Conservation (phyloP, 53 echinoderm and acorn worm genomes). For the Patiria pectinifera region DNA sequence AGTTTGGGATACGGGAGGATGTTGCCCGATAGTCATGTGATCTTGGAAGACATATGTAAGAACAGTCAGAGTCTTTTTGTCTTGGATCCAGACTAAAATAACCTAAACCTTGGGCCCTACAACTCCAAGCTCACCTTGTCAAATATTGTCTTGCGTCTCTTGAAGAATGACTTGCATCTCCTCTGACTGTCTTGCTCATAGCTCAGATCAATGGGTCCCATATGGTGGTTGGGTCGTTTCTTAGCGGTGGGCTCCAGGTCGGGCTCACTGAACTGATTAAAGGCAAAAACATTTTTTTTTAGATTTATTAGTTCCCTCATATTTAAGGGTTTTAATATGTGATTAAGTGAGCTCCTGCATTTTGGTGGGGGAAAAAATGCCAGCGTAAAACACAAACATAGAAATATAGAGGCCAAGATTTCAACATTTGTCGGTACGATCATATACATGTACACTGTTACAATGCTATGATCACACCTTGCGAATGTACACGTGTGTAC, state of each 20-base stretch:
- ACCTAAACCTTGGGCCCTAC: not conserved
- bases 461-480: too few relatives aligned
- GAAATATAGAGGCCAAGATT: too few relatives aligned
- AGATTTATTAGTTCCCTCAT: not conserved
- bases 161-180: constrained; percentile 57
- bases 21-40: too few relatives aligned
- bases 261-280: not conserved
- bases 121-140: constrained; percentile 26
- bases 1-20: too few relatives aligned
- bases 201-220: constrained; percentile 48
- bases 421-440: too few relatives aligned
- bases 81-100: not conserved
- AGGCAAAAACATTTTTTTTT: not conserved
- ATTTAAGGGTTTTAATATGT: too few relatives aligned
- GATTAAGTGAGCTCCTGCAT: too few relatives aligned
- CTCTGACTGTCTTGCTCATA: constrained; percentile 54
- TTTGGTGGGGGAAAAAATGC: too few relatives aligned
- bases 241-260: not conserved
- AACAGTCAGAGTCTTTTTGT: not conserved
- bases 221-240: constrained; percentile 49
- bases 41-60: too few relatives aligned
- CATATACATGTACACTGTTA: too few relatives aligned
- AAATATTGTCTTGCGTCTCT: constrained; percentile 54
- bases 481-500: too few relatives aligned
- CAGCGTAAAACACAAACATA: too few relatives aligned